Conservation (phyloP, 2,888 invertebrate species). For the Trilocha varians region DNA sequence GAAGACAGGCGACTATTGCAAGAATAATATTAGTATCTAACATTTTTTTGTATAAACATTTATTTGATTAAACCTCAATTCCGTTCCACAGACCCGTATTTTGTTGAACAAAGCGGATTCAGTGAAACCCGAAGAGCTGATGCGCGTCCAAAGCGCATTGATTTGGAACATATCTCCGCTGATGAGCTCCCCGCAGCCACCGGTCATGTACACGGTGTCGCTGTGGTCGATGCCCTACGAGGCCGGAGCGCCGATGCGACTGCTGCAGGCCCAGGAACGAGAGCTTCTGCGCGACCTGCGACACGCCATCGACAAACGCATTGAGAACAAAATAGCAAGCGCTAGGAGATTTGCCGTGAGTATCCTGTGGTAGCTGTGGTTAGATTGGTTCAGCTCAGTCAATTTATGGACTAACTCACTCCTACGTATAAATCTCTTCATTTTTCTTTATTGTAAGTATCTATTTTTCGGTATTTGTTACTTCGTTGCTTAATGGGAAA, state of each 20-base stretch:
- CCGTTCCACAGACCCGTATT: constrained; percentile 93
- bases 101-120: constrained; percentile 95
- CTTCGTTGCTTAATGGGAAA: no score
- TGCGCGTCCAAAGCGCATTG: constrained; percentile 93
- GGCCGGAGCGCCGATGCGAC: constrained; percentile 83
- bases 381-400: no score
- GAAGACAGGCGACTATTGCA: no score
- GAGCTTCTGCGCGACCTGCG: constrained; percentile 90
- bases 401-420: no score
- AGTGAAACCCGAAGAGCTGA: constrained; percentile 91
- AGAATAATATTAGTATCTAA: no score
- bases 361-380: no score
- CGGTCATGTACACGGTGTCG: constrained; percentile 91
- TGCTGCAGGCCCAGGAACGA: constrained; percentile 91
- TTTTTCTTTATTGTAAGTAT: neutral
- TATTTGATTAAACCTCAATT: no score
- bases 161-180: constrained; percentile 98
- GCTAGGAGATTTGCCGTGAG: constrained; percentile 95
- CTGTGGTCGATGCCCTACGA: constrained; percentile 91
- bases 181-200: constrained; percentile 95
- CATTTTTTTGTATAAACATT: no score
- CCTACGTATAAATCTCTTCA: no score
- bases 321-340: constrained; percentile 95
- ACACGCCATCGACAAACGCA: constrained; percentile 87
- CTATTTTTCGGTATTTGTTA: no score